These are phyloP conservation scores for Ispidina lecontei DNA, from an alignment of 2,797 vertebrate species.

Conservation along the genomic window DNA sequence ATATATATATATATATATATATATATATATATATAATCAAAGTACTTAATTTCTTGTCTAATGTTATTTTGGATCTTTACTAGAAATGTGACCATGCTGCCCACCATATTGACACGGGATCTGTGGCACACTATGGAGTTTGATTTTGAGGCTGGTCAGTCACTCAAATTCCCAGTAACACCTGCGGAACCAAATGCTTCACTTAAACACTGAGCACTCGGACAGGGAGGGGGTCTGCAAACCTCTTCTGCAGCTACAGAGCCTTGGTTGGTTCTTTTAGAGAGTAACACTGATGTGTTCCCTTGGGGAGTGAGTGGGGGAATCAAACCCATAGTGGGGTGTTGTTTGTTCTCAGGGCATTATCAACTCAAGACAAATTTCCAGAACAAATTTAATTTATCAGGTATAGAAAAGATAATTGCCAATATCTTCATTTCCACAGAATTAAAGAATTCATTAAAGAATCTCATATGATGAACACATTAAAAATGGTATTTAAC, in stretches of 20 bases:
- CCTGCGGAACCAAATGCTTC: neutral
- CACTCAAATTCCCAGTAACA: neutral
- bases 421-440: neutral
- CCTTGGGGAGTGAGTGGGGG: neutral
- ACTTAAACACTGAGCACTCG: neutral
- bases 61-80: neutral
- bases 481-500: constrained; percentile 1
- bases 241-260: neutral
- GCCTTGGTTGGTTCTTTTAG: neutral
- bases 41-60: neutral
- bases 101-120: neutral
- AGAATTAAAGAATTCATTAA: neutral
- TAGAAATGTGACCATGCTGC: neutral
- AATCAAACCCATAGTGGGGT: neutral
- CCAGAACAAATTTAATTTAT: constrained; percentile 1
- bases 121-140: neutral
- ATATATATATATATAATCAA: neutral
- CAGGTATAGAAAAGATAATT: neutral
- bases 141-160: neutral
- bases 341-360: neutral
- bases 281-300: neutral
- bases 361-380: neutral
- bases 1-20: neutral
- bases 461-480: neutral
- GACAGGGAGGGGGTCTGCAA: neutral